phyloP scores from a whole-genome alignment of 2,888 invertebrate species.

The Phengaris arion region DNA sequence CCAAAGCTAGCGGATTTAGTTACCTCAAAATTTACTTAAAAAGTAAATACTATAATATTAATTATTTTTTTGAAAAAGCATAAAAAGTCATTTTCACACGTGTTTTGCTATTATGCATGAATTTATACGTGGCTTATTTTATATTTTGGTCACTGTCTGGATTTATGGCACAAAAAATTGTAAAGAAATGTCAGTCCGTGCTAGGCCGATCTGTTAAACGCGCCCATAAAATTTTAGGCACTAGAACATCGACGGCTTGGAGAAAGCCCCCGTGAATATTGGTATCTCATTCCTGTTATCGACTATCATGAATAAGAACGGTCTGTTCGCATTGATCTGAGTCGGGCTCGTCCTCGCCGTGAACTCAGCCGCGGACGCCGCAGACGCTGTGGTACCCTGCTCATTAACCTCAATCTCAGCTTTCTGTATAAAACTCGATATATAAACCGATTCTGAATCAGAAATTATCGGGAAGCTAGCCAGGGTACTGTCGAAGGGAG shows the following conservation, averaged over 20 bases:
- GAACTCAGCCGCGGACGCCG: slow-evolving; percentile 48
- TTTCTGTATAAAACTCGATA: slow-evolving; percentile 65
- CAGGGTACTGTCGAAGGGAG: slow-evolving; percentile 51
- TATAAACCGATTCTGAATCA: slow-evolving; percentile 45
- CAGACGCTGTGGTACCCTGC: slow-evolving; percentile 57
- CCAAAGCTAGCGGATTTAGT: too few species aligned
- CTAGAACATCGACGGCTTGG: slow-evolving; percentile 53
- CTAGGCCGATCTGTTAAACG: too few species aligned
- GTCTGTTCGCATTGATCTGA: slow-evolving; percentile 56
- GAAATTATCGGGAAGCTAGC: slow-evolving; percentile 58
- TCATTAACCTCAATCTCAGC: slow-evolving; percentile 65
- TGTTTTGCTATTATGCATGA: too few species aligned
- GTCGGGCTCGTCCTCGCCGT: slow-evolving; percentile 45
- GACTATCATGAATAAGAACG: slow-evolving; percentile 67
- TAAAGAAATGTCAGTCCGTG: too few species aligned
- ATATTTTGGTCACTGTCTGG: too few species aligned
- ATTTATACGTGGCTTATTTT: too few species aligned
- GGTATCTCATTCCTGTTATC: slow-evolving; percentile 55
- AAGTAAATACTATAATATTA: too few species aligned
- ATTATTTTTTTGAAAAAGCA: too few species aligned
- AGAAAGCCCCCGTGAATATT: slow-evolving; percentile 64
- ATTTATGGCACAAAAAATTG: too few species aligned
- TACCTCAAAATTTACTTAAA: too few species aligned
- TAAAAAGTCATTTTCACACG: too few species aligned
- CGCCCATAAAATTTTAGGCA: too few species aligned